These are phyloP conservation scores for Scortum barcoo DNA, from an alignment of 2,113 vertebrate species.

Conservation along the genomic window DNA sequence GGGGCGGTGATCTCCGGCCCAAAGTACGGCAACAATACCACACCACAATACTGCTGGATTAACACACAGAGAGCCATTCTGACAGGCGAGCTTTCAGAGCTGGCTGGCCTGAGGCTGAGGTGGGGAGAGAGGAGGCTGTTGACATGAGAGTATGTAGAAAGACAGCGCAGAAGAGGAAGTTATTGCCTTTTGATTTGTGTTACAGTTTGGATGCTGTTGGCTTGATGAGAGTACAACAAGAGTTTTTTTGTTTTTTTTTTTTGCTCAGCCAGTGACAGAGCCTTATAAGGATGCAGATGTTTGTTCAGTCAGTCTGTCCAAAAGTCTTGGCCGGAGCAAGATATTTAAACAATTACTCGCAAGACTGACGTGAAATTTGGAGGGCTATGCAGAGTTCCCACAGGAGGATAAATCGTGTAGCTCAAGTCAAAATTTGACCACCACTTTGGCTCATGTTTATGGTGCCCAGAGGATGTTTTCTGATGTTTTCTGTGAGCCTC, in stretches of 20 bases:
- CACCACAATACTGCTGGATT: constrained; percentile 73
- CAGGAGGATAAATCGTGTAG: neutral
- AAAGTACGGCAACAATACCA: constrained; percentile 47
- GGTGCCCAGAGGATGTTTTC: neutral
- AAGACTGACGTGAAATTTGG: neutral
- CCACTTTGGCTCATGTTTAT: neutral
- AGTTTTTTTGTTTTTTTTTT: too few species aligned
- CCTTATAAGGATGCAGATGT: constrained; percentile 9
- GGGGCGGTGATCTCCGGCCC: constrained; percentile 11
- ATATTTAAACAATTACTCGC: neutral
- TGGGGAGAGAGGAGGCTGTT: constrained; percentile 29
- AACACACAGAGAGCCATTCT: constrained; percentile 57
- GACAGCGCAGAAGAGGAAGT: constrained; percentile 30
- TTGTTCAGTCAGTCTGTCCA: neutral
- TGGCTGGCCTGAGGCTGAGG: constrained; percentile 7
- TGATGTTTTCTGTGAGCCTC: neutral
- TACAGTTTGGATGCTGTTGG: constrained; percentile 23
- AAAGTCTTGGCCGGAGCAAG: neutral
- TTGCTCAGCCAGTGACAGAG: neutral
- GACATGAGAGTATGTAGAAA: constrained; percentile 26
- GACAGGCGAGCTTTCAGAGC: constrained; percentile 66
- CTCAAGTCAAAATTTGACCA: neutral
- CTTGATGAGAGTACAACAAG: neutral
- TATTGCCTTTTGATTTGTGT: constrained; percentile 26
- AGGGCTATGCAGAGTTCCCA: neutral